Evolutionary conservation across 2,113 vertebrate species (phyloP).

Genomic region (Tetraodon nigroviridis): DNA sequence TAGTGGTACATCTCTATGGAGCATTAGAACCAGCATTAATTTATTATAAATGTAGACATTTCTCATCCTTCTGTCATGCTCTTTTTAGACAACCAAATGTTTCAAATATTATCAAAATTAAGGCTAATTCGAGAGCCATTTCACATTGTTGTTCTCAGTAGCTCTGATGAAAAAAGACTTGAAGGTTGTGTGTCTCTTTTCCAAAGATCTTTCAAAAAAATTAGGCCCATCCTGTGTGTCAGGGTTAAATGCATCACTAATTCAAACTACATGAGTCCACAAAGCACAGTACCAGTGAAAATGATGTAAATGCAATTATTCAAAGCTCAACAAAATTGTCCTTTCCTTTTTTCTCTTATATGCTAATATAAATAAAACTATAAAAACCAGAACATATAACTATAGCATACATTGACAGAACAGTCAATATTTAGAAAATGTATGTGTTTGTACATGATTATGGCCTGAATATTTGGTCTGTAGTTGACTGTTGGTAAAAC

Average conservation of each 20-base stretch:
- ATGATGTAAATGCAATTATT: too few species aligned
- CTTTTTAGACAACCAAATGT: conserved; percentile 15
- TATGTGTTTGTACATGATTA: too few species aligned
- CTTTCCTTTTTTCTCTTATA: too few species aligned
- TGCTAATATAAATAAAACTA: too few species aligned
- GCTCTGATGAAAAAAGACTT: conserved; percentile 3
- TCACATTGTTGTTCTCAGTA: conserved; percentile 1
- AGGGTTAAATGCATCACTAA: conserved; percentile 36
- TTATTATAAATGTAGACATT: neutral
- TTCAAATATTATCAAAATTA: neutral
- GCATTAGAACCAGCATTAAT: conserved; percentile 10
- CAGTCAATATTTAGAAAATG: too few species aligned
- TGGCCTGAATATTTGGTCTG: too few species aligned
- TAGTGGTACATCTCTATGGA: conserved; percentile 3
- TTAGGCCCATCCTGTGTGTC: conserved; percentile 44
- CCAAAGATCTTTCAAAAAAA: conserved; percentile 35
- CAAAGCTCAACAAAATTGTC: too few species aligned
- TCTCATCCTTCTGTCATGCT: neutral
- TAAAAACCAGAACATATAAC: too few species aligned
- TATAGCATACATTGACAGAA: too few species aligned
- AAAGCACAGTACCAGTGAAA: conserved; percentile 9
- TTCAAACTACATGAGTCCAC: conserved; percentile 37
- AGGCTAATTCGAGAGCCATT: neutral
- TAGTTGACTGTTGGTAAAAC: too few species aligned
- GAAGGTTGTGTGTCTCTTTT: neutral